Conservation (phyloP, 2,797 vertebrate species). For the Ptychobarbus kaznakovi region DNA sequence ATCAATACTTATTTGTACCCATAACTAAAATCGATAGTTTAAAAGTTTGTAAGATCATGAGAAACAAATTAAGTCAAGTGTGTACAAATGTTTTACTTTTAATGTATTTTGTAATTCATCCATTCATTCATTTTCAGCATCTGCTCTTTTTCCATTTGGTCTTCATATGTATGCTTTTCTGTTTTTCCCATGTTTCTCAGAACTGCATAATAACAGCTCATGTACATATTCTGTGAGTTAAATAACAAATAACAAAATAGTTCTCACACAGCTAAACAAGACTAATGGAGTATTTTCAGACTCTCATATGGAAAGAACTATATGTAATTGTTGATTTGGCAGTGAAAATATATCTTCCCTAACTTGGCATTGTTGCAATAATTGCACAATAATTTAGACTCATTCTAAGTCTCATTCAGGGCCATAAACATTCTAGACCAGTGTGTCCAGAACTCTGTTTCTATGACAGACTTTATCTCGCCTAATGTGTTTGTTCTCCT, state of each 20-base stretch:
- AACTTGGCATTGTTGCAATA: constrained; percentile 2
- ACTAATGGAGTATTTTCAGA: constrained; percentile 9
- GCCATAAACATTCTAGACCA: background rate
- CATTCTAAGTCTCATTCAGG: background rate
- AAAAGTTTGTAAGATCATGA: background rate
- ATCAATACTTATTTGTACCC: background rate
- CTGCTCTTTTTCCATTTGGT: constrained; percentile 16
- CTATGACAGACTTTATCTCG: background rate
- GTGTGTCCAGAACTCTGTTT: constrained; percentile 22
- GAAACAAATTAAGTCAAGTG: background rate
- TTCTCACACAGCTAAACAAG: background rate
- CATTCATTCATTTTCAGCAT: constrained; percentile 10
- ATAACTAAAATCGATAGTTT: background rate
- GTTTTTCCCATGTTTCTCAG: background rate
- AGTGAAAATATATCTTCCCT: background rate
- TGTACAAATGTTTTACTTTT: background rate
- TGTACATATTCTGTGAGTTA: background rate
- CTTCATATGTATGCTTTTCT: constrained; percentile 3
- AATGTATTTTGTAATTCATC: background rate
- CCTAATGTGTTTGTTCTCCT: constrained; percentile 21
- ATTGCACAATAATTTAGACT: constrained; percentile 26
- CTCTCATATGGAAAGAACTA: constrained; percentile 15
- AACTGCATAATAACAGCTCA: constrained; percentile 1
- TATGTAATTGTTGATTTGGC: background rate
- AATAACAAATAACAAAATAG: background rate